These are phyloP conservation scores for Lithophane semibrunnea DNA, from an alignment of 2,888 invertebrate species.

Conservation along the genomic window DNA sequence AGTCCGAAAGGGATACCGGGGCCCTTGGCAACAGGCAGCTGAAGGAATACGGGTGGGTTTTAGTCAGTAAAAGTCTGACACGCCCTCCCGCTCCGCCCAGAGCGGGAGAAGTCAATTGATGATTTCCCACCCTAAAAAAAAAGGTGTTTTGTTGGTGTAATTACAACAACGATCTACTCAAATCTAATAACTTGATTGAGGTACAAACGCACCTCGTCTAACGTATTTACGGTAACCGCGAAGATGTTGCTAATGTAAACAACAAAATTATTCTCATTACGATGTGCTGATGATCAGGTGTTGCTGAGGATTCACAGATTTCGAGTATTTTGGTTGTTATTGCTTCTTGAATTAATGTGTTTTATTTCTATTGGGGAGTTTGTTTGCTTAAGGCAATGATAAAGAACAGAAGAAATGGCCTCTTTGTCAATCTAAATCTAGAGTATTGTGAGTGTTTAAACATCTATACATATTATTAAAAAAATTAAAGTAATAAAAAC, in stretches of 20 bases:
- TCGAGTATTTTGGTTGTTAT: conserved; percentile 35
- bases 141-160: neutral
- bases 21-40: too few species aligned
- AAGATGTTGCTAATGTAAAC: conserved; percentile 44
- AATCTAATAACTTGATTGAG: conserved; percentile 45
- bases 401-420: conserved; percentile 11
- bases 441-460: neutral
- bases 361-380: conserved; percentile 28
- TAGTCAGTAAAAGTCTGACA: too few species aligned
- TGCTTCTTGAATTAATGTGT: conserved; percentile 20
- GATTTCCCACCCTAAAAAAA: too few species aligned
- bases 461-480: too few species aligned
- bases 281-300: conserved; percentile 32
- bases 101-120: too few species aligned
- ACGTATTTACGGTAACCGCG: conserved; percentile 36
- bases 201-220: conserved; percentile 11
- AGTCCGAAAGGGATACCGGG: too few species aligned
- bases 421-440: neutral
- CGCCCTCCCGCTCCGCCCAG: too few species aligned
- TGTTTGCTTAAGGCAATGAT: conserved; percentile 17
- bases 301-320: conserved; percentile 23
- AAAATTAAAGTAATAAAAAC: too few species aligned
- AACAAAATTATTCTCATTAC: conserved; percentile 32
- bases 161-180: conserved; percentile 1
- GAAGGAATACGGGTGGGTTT: too few species aligned